Evolutionary conservation across 2,888 invertebrate species (phyloP), one percentile per base, ranked within the genome.

Genomic region (Zaprionus lineosus): DNA sequence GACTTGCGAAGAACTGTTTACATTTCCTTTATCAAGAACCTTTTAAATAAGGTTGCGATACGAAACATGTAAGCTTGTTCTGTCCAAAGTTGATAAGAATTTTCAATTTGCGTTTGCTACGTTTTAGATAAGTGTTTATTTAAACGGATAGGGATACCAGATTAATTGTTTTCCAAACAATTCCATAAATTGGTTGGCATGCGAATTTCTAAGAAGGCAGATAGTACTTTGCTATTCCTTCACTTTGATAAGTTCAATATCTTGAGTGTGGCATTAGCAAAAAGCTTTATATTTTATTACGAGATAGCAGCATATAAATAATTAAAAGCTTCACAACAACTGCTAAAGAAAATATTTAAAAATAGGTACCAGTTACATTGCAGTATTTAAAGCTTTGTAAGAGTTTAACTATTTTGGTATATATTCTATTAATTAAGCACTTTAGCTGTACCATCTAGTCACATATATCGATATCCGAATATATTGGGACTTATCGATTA

Each of bases 1-100:
- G 36, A 60, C 36, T 73, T 74, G 40, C 53, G 56, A n/a, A 12
- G 41, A 84, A 84, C 84, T 78, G 82, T 81, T 81, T 81, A 84
- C 64, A 62, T 58, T 56, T 44, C 12, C 31, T 58, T 67, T 73
- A 65, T 67, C 48, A 36, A 31, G 19, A 31, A 44, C 41, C 55
- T 43, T 79, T 84, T 84, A 81, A 75, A 84, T 81, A 70, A 73
- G 70, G 56, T 48, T 31, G 64, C 46, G 60, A 61, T 73, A 63
- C 56, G 46, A 53, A 52, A 44, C 44, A 40, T 34, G 24, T 37
- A 14, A 26, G 37, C 41, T 15, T 43, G 14, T 21, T 8, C 29
- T 26, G 9, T 8, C 11, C n/a, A n/a, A n/a, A 47, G 16, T 7
- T 51, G 84, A 78, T 84, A 78, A 78, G 70, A 14, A 41, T 55